These are phyloP conservation scores for Caligus rogercresseyi DNA, from an alignment of 1,140 invertebrate genomes.

Conservation along the genomic window DNA sequence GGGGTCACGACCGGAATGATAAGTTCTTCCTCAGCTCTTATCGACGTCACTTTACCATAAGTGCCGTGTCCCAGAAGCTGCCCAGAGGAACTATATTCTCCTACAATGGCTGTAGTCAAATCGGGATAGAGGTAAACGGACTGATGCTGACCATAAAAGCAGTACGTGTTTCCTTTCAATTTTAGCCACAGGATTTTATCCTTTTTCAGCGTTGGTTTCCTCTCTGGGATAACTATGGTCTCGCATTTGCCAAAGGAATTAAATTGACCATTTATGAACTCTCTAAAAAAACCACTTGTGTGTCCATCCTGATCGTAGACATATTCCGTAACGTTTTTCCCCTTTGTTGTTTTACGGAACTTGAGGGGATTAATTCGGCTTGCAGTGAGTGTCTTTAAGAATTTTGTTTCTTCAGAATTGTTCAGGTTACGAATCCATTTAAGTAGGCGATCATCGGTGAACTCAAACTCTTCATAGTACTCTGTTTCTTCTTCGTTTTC, in stretches of 20 bases:
- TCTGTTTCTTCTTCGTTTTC: conserved; percentile 3
- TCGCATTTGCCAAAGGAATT: background rate
- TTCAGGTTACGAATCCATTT: background rate
- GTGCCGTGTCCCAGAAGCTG: background rate
- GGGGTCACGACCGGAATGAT: background rate
- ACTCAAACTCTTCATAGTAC: background rate
- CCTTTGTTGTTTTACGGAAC: background rate
- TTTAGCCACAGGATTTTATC: background rate
- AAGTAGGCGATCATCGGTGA: background rate
- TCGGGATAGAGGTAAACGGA: background rate
- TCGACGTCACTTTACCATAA: background rate
- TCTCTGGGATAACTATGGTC: background rate
- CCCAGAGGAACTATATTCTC: background rate
- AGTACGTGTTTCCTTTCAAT: background rate
- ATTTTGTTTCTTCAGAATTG: background rate
- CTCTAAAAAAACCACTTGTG: background rate
- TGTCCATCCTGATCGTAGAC: background rate
- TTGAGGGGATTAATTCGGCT: background rate
- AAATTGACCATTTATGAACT: background rate
- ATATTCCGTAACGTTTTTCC: background rate
- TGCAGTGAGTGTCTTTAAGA: background rate
- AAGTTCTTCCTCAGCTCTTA: background rate
- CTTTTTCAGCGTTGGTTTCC: background rate
- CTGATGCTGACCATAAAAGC: background rate
- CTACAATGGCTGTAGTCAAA: background rate